Base-by-base conservation (phyloP, 2,888 invertebrate genomes). In the Andrena trimmerana region DNA sequence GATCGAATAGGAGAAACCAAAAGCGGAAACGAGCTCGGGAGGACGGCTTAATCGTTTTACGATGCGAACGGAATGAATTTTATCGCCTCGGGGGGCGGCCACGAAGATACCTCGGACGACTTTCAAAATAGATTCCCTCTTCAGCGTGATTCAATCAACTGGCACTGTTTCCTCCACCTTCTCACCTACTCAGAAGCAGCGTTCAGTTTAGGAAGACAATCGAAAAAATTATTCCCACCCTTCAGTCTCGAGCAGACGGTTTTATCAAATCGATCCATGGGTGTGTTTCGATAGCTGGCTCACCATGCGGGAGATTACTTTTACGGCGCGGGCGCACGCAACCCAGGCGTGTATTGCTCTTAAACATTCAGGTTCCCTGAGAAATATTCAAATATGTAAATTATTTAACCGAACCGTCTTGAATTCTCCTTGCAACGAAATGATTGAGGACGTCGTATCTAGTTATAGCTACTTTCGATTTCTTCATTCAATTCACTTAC, bases 181-280 rank as follows among this genome's bases (percentile, higher is more conserved):
- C 52, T 42, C 42, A 13, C 42, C 42, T 42, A 5, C 42, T 42
- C 42, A 5, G 42, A 42, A 16, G 16, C 42, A 16, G 42, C 42
- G 42, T 16, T 16, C 42, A 42, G 42, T 42, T 42, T 42, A 16
- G 16, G 4, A 16, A 42, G 16, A 42, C 1, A 5, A 16, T 42
- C 42, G 42, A 42, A 42, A 42, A 16, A 42, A 16, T 13, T 42
- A 42, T 42, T 42, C 42, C 42, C 42, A 42, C 16, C 42, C 42
- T 48, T 6, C n/a, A 29, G 48, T 50, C 42, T 42, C 63, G 3
- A 27, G 16, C 7, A 10, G 50, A 5, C 33, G 33, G 24, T 29
- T 60, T 16, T 60, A 65, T 63, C 33, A 48, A n/a, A 81, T 81
- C 78, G 78, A 81, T 78, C 68, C 65, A 42, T 59, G 78, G 81